Conservation (phyloP, 2,888 invertebrate species). For the Deilephila porcellus region DNA sequence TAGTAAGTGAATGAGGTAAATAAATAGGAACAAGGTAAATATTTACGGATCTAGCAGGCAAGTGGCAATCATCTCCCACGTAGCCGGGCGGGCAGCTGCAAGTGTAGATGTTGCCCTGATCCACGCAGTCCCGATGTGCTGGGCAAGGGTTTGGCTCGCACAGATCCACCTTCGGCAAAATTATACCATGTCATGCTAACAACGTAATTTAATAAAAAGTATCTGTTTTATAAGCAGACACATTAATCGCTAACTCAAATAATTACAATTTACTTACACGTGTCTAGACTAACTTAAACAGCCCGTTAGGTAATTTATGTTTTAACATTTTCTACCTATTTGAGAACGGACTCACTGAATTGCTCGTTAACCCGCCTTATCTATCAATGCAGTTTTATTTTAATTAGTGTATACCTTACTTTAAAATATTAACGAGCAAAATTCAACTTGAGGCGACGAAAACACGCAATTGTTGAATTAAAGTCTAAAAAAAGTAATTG, state of each 20-base stretch:
- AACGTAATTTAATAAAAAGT: neutral
- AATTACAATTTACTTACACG: neutral
- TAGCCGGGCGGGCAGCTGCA: conserved; percentile 90
- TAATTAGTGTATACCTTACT: conserved; percentile 5
- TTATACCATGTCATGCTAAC: neutral
- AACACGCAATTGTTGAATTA: conserved; percentile 22
- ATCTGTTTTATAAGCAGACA: neutral
- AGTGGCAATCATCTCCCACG: conserved; percentile 88
- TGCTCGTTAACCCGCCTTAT: neutral
- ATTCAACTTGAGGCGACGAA: conserved; percentile 3
- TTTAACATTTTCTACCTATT: neutral
- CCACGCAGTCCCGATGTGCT: conserved; percentile 87
- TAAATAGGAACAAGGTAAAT: conserved; percentile 11
- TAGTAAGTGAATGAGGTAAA: neutral
- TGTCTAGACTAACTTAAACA: neutral
- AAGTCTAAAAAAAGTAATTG: conserved; percentile 6
- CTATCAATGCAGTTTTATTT: neutral
- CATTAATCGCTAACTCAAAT: neutral
- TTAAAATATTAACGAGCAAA: conserved; percentile 3
- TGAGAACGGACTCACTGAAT: neutral
- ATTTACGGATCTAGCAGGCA: conserved; percentile 87
- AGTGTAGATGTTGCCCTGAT: conserved; percentile 89
- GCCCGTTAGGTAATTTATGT: neutral
- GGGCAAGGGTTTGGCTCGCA: conserved; percentile 89
- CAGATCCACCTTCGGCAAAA: conserved; percentile 84